A percentile compares a stretch with the other conserved stretches of the same genome.
These are phyloP conservation scores for Chelonoidis abingdonii DNA, from an alignment of 2,113 vertebrate genomes.

Conservation along the genomic window DNA sequence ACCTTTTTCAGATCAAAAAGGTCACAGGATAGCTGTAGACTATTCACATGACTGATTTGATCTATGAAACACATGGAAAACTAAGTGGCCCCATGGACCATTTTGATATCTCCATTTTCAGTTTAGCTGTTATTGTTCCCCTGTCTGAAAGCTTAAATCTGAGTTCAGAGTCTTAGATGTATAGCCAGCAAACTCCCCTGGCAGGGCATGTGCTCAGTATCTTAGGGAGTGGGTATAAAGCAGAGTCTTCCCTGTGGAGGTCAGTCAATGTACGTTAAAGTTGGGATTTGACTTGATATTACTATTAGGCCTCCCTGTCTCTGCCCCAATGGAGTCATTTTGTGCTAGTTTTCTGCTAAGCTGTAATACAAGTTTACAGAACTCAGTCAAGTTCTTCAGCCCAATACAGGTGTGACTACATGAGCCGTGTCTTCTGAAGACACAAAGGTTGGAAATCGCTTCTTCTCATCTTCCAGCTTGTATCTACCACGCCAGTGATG, in stretches of 20 bases:
- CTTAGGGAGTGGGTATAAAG: not conserved
- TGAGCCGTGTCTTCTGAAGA: not conserved
- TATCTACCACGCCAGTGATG: not conserved
- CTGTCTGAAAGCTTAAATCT: not conserved
- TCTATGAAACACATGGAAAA: too few relatives aligned
- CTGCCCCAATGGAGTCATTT: rapidly evolving
- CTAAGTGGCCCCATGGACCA: not conserved
- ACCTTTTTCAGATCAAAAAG: not conserved
- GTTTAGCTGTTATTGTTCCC: not conserved
- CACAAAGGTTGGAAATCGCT: not conserved
- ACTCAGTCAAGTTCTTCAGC: not conserved
- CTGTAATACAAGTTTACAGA: not conserved
- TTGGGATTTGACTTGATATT: not conserved
- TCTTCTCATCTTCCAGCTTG: not conserved
- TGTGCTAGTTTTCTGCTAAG: not conserved
- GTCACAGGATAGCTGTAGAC: not conserved
- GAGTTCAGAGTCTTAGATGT: not conserved
- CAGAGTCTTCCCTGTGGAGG: not conserved
- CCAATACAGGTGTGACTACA: not conserved
- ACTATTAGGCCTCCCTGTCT: not conserved
- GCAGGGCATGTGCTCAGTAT: too few relatives aligned
- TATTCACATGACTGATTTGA: not conserved
- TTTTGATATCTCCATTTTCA: not conserved
- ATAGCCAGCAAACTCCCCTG: not conserved
- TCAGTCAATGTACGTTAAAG: not conserved